phyloP scores from a whole-genome alignment of 2,888 invertebrate species.

The Arge pagana region DNA sequence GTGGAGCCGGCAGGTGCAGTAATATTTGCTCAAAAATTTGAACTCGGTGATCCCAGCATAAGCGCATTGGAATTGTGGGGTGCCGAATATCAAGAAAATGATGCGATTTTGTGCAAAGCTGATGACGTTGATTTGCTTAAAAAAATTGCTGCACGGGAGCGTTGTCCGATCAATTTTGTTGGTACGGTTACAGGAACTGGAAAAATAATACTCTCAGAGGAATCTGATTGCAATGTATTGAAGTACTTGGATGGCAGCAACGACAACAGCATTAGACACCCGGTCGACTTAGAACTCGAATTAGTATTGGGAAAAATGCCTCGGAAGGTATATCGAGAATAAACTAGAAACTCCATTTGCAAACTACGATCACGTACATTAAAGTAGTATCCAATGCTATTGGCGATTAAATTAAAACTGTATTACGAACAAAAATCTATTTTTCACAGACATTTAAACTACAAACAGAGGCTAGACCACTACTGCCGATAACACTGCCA shows the following conservation, averaged over 20 bases:
- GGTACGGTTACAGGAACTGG: constrained; percentile 90
- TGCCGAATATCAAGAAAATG: constrained; percentile 96
- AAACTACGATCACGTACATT: background rate
- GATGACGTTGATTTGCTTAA: constrained; percentile 68
- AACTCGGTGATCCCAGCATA: constrained; percentile 93
- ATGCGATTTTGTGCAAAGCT: constrained; percentile 81
- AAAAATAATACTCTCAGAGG: constrained; percentile 72
- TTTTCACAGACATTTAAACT: constrained; percentile 65
- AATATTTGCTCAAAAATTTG: constrained; percentile 83
- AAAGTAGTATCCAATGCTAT: background rate
- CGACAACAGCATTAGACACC: constrained; percentile 63
- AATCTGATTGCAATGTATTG: constrained; percentile 59
- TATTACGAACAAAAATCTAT: background rate
- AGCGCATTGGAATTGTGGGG: constrained; percentile 96
- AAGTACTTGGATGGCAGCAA: constrained; percentile 52
- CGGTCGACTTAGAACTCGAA: constrained; percentile 88
- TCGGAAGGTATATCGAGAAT: constrained; percentile 63
- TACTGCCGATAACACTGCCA: constrained; percentile 65
- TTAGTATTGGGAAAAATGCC: constrained; percentile 90
- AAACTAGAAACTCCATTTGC: constrained; percentile 6
- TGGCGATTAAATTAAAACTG: background rate
- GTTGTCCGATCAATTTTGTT: constrained; percentile 91
- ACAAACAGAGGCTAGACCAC: no score
- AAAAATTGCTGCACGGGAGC: constrained; percentile 81
- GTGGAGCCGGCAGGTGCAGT: constrained; percentile 94